Percentiles rank a stretch among this genome's conserved stretches.
Conservation (phyloP, 2,113 vertebrate species). For the Varanus salvator region DNA sequence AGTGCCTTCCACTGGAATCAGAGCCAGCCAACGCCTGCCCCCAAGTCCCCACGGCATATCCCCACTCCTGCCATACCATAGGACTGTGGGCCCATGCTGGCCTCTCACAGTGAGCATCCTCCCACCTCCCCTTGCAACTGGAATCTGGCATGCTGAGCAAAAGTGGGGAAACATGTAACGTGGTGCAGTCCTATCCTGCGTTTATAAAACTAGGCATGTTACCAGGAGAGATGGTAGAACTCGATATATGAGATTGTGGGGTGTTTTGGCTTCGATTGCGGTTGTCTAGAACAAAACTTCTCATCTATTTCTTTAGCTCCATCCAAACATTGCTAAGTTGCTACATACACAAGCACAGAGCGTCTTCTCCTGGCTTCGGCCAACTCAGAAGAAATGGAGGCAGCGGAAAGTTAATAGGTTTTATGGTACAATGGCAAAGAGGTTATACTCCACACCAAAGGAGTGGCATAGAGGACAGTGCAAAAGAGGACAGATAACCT, state of each 20-base stretch:
- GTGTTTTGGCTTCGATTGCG: neutral
- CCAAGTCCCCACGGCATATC: neutral
- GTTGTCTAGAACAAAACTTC: neutral
- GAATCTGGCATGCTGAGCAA: no score
- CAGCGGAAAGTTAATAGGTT: neutral
- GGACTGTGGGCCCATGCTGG: neutral
- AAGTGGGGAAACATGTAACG: neutral
- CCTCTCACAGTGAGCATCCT: no score
- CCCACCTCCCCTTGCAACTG: neutral
- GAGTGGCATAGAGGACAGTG: neutral
- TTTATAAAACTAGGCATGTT: neutral
- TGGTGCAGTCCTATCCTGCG: neutral
- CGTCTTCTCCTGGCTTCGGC: neutral
- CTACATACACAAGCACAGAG: neutral
- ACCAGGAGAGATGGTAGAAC: neutral
- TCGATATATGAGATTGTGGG: no score
- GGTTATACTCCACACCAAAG: neutral
- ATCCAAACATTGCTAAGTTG: neutral
- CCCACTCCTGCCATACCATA: neutral
- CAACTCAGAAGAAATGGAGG: neutral
- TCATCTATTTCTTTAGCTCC: neutral
- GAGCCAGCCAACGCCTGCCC: neutral
- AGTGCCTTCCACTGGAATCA: neutral
- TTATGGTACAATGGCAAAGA: neutral
- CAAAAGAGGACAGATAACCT: neutral